Evolutionary conservation across 2,888 invertebrate species (phyloP).

Genomic region (Bruchidius siliquastri): DNA sequence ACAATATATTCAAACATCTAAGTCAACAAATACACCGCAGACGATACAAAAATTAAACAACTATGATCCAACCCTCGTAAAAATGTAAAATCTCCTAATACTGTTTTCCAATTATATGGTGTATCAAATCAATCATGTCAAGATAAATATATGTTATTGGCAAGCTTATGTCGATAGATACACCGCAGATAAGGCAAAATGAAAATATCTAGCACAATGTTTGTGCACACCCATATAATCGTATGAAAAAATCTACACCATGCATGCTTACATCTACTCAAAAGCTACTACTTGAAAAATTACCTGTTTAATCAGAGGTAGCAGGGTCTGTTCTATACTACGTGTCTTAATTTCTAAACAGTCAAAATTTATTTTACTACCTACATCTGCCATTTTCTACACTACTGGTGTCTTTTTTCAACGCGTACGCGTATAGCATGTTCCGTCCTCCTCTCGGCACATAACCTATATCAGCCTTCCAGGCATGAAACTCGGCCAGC

Average conservation of each 20-base stretch:
- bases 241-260: conserved; percentile 8
- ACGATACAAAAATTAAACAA: neutral
- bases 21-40: neutral
- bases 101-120: neutral
- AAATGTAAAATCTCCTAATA: neutral
- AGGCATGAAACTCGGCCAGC: neutral
- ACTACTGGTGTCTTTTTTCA: conserved; percentile 37
- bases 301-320: conserved; percentile 94
- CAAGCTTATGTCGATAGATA: neutral
- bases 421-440: conserved; percentile 15
- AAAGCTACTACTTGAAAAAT: conserved; percentile 33
- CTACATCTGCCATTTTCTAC: conserved; percentile 56
- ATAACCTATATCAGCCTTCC: conserved; percentile 25
- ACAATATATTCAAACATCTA: too few relatives aligned
- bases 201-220: neutral
- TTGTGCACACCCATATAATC: conserved; percentile 34
- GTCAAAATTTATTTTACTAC: conserved; percentile 54
- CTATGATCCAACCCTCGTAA: neutral
- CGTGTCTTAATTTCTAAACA: conserved; percentile 83
- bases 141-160: neutral
- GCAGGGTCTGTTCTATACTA: conserved; percentile 90
- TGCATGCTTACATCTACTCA: conserved; percentile 16
- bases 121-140: neutral
- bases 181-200: neutral
- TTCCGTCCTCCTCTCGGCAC: conserved; percentile 25